Conservation (phyloP, 2,888 invertebrate species). For the Chaetogeoica ovagalla region DNA sequence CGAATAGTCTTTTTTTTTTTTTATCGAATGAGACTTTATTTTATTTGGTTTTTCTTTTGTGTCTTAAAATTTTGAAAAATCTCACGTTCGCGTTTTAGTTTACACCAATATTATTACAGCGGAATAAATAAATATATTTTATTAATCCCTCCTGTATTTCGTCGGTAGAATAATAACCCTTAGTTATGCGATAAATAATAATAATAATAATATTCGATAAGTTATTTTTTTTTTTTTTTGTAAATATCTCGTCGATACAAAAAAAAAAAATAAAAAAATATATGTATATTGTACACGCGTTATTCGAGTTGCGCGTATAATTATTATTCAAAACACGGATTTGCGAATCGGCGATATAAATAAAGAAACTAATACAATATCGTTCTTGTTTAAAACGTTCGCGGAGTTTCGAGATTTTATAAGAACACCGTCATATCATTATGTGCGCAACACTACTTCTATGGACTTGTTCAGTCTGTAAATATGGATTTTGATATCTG, state of each 20-base stretch:
- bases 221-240: neutral
- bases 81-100: too few species aligned
- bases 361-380: neutral
- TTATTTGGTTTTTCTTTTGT: too few species aligned
- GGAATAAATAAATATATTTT: too few species aligned
- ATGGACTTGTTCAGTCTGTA: neutral
- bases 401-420: neutral
- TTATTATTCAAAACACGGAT: conserved; percentile 3
- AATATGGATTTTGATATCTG: neutral
- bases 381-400: neutral
- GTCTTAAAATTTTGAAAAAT: too few species aligned
- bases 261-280: neutral
- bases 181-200: too few species aligned
- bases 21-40: too few species aligned
- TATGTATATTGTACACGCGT: neutral
- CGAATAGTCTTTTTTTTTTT: too few species aligned
- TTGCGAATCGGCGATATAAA: neutral
- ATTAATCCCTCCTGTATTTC: too few species aligned
- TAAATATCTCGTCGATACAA: neutral
- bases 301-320: neutral
- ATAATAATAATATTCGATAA: too few species aligned
- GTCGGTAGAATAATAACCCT: too few species aligned
- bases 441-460: too few species aligned
- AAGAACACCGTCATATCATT: neutral
- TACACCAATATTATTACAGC: too few species aligned